A percentile compares a stretch with the other conserved stretches of the same genome.
Evolutionary conservation across 2,888 invertebrate genomes (phyloP).

Genomic region (Ectemnius continuus): DNA sequence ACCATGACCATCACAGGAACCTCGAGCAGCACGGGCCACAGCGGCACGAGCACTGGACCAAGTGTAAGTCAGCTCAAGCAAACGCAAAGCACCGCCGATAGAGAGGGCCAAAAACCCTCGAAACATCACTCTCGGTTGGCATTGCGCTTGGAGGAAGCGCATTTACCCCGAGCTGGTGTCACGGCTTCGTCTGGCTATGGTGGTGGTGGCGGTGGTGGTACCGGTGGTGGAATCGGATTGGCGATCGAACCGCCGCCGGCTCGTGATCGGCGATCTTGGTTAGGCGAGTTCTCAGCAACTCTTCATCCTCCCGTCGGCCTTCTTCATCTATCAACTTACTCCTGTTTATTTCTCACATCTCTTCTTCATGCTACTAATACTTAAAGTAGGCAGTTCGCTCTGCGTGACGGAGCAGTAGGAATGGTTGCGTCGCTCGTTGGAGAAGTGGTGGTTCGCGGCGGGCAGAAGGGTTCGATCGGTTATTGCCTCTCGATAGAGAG

Average conservation of each 20-base stretch:
- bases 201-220: slow-evolving; percentile 31
- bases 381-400: too few species aligned
- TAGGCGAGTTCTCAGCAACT: too few species aligned
- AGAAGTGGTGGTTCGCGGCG: too few species aligned
- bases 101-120: slow-evolving; percentile 6
- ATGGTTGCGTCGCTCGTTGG: too few species aligned
- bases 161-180: slow-evolving; percentile 10
- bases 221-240: slow-evolving; percentile 1
- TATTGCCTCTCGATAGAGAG: slow-evolving; percentile 30
- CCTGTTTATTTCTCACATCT: too few species aligned
- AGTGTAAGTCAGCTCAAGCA: slow-evolving; percentile 71
- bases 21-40: slow-evolving; percentile 68
- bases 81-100: slow-evolving; percentile 23
- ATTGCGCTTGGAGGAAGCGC: slow-evolving; percentile 1
- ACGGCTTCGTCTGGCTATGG: slow-evolving; percentile 43
- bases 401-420: too few species aligned
- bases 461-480: too few species aligned
- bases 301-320: background rate
- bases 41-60: slow-evolving; percentile 72
- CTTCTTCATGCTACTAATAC: too few species aligned
- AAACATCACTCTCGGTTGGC: slow-evolving; percentile 22
- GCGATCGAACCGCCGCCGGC: slow-evolving; percentile 29
- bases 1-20: slow-evolving; percentile 74
- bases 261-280: background rate
- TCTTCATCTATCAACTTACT: background rate